Evolutionary conservation across 2,888 invertebrate genomes (phyloP).

Genomic region (Gortyna flavago): DNA sequence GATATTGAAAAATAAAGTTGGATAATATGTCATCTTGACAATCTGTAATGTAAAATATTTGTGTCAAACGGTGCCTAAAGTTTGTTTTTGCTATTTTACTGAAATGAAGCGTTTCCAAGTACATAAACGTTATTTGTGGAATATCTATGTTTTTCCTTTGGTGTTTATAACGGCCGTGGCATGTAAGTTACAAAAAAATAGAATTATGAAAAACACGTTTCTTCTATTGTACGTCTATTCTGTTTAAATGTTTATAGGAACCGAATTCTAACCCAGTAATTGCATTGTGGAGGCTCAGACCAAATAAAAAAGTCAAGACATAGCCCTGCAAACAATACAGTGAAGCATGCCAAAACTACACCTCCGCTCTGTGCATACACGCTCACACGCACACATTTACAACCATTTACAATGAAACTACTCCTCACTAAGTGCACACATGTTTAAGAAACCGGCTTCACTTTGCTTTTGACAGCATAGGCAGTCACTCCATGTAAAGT

Average conservation of each 20-base stretch:
- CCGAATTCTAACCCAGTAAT: neutral
- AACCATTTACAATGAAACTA: too few species aligned
- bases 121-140: conserved; percentile 28
- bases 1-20: neutral
- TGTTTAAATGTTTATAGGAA: too few species aligned
- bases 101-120: conserved; percentile 30
- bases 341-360: too few species aligned
- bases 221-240: neutral
- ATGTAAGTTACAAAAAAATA: conserved; percentile 46
- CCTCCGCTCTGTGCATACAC: too few species aligned
- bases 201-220: neutral
- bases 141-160: conserved; percentile 29
- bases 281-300: neutral
- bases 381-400: too few species aligned
- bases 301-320: too few species aligned
- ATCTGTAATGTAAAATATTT: conserved; percentile 20
- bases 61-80: neutral
- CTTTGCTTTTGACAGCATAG: too few species aligned
- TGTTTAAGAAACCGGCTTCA: too few species aligned
- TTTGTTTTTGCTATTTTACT: conserved; percentile 36
- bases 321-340: too few species aligned
- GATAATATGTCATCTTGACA: conserved; percentile 31
- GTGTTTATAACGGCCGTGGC: conserved; percentile 29
- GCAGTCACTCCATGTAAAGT: too few species aligned
- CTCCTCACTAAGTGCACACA: too few species aligned